These are phyloP conservation scores for Exocentrus adspersus DNA, from an alignment of 2,888 invertebrate genomes.

Conservation along the genomic window DNA sequence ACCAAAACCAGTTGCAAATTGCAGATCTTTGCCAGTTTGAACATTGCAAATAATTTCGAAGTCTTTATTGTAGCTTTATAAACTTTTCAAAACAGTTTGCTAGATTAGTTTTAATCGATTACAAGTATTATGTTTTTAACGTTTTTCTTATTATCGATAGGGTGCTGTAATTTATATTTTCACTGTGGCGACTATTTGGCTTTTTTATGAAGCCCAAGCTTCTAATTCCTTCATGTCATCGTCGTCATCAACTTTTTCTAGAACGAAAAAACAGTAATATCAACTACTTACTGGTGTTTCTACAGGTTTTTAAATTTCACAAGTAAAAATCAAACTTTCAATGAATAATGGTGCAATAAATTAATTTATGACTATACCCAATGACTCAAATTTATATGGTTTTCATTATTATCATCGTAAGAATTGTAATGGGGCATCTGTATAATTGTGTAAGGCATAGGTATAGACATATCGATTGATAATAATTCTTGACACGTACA, in stretches of 20 bases:
- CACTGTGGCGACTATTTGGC: constrained; percentile 12
- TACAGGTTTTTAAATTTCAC: too few relatives aligned
- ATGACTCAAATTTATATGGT: too few relatives aligned
- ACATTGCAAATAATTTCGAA: neutral
- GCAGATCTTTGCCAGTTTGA: neutral
- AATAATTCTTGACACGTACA: too few relatives aligned
- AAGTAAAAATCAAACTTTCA: too few relatives aligned
- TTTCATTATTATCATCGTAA: too few relatives aligned
- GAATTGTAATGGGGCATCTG: too few relatives aligned
- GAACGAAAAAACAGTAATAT: constrained; percentile 55
- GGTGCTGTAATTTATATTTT: constrained; percentile 15
- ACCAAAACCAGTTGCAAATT: constrained; percentile 15
- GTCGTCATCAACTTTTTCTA: constrained; percentile 72
- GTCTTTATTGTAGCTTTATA: neutral
- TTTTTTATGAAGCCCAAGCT: constrained; percentile 76
- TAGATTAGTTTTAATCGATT: constrained; percentile 9
- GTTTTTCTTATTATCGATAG: constrained; percentile 9
- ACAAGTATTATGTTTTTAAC: constrained; percentile 16
- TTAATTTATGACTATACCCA: too few relatives aligned
- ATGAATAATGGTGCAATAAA: too few relatives aligned
- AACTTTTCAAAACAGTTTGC: neutral
- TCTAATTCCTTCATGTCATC: constrained; percentile 80
- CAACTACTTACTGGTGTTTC: neutral
- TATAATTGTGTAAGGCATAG: too few relatives aligned
- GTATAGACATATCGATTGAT: too few relatives aligned